Base-by-base conservation (phyloP, 2,888 invertebrate species). In the Dasypogon diadema region DNA sequence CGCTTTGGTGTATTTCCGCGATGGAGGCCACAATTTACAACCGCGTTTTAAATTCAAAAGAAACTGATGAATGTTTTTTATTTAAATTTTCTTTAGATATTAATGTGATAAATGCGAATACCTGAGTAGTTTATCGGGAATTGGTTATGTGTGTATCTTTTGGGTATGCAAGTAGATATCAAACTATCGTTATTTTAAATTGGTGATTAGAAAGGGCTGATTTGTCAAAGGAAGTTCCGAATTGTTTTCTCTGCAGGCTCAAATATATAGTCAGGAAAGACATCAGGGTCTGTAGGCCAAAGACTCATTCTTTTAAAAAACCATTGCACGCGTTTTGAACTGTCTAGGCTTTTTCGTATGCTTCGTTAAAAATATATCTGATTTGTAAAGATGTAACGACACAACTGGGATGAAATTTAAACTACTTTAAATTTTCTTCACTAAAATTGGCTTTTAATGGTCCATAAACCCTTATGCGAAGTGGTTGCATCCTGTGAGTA, bases 391-490 rank as follows among this genome's bases (percentile, higher is more conserved):
- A 72, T 46, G 72, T 72, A 30, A 76, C 72, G 12, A 51, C 46
- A 12, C 34, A 34, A 51, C 73, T 74, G 12, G 73, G 74, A 54
- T 76, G 30, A 37, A 14, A 30, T 63, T 63, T 73, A 2, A 72
- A 34, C 76, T 60, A 74, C 55, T 76, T 76, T 26, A 55, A 74
- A 3, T 65, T 74, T 34, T 74, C 74, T 54, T 63, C 42, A 56
- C 46, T 16, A 21, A 51, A 51, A 51, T 51, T 18, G 4, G 18
- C 16, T 51, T 2, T 51, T 16, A 51, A 21, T 21, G 42, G 46
- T 14, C 21, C 16, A 0, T 48, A 48, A 68, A 21, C 46, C 24
- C 18, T 21, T 24, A 18, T 24, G 24, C 18, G 42, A 5, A 68
- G 16, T 14, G 24, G 68, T 18, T 46, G 68, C 10, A 72, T 21